phyloP scores from a whole-genome alignment of 2,113 vertebrate genomes.

The human region DNA sequence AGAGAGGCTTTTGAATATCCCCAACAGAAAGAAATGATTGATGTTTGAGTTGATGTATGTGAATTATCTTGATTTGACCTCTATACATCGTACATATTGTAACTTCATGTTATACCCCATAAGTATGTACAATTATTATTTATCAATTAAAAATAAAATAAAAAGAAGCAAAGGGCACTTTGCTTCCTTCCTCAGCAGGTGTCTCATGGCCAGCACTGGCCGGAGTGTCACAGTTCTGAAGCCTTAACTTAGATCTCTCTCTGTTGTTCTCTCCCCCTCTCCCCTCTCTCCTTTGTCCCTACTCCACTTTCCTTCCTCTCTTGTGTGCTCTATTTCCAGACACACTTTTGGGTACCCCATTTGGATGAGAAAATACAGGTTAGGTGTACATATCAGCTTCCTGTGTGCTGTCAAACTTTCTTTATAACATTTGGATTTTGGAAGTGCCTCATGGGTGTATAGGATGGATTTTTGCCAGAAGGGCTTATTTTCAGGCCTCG shows the following conservation, averaged over 20 bases:
- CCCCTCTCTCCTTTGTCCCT: too few relatives aligned
- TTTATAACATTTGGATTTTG: background rate
- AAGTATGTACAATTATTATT: background rate
- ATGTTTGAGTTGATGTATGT: background rate
- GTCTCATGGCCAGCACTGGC: background rate
- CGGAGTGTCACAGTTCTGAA: accelerated
- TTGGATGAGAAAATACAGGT: background rate
- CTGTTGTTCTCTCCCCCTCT: background rate
- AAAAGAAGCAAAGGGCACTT: background rate
- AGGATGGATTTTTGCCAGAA: background rate
- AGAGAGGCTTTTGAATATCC: background rate
- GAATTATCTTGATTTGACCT: background rate
- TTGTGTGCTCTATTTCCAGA: background rate
- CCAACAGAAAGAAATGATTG: background rate
- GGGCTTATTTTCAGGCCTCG: background rate
- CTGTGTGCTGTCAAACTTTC: background rate
- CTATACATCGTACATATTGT: background rate
- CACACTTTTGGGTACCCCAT: background rate
- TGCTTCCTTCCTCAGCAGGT: background rate
- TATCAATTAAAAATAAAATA: background rate
- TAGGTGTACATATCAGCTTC: background rate
- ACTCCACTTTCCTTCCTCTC: background rate
- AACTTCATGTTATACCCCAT: background rate
- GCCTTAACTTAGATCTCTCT: too few relatives aligned
- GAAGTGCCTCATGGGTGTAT: background rate